Conservation (phyloP, 2,113 vertebrate genomes). For the Anoplopoma fimbria region DNA sequence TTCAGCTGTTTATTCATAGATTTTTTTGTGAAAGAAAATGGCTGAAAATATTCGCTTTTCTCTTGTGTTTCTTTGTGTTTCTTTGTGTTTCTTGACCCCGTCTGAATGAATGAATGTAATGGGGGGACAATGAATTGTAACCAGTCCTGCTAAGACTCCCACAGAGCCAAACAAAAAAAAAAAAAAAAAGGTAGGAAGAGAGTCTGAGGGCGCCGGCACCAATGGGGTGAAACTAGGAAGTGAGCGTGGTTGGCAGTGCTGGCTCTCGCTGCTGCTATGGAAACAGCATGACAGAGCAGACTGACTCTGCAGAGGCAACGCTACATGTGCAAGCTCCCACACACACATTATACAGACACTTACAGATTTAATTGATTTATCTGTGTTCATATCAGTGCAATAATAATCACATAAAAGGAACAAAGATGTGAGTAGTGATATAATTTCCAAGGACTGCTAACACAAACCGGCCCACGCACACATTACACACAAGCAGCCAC, state of each 20-base stretch:
- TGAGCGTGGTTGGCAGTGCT: slow-evolving; percentile 71
- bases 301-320: slow-evolving; percentile 68
- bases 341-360: neutral
- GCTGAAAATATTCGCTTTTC: neutral
- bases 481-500: slow-evolving; percentile 23
- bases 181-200: slow-evolving; percentile 19
- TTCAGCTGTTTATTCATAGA: neutral
- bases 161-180: slow-evolving; percentile 6
- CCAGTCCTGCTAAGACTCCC: slow-evolving; percentile 22
- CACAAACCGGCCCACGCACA: slow-evolving; percentile 10
- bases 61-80: neutral
- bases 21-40: neutral
- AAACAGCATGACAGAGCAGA: slow-evolving; percentile 79
- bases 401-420: slow-evolving; percentile 15
- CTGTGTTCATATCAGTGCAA: slow-evolving; percentile 6
- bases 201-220: slow-evolving; percentile 52
- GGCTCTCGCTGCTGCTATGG: slow-evolving; percentile 79
- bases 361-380: neutral
- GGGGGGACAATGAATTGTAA: neutral
- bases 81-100: neutral
- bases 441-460: slow-evolving; percentile 22
- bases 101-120: slow-evolving; percentile 25
- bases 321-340: slow-evolving; percentile 25
- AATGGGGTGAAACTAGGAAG: slow-evolving; percentile 64
- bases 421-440: slow-evolving; percentile 23